phyloP scores from a whole-genome alignment of 2,797 vertebrate species.

The Pseudomugil tenellus region DNA sequence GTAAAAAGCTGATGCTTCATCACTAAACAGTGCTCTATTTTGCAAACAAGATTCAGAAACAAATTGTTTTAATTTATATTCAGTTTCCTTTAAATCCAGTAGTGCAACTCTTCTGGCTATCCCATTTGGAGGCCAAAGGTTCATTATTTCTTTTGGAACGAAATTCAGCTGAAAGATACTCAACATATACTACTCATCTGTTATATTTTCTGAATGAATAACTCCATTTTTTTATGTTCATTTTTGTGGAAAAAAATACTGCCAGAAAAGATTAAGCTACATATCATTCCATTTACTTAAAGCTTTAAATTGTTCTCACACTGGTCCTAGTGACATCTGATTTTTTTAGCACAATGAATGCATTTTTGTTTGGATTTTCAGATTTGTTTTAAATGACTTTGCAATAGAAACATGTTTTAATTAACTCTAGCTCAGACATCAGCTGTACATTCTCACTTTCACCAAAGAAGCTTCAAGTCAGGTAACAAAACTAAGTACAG shows the following conservation, averaged over 20 bases:
- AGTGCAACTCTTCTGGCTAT: conserved; percentile 9
- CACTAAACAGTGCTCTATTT: conserved; percentile 31
- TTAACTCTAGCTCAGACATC: background rate
- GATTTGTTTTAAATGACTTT: background rate
- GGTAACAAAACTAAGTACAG: background rate
- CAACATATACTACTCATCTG: background rate
- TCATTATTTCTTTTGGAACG: background rate
- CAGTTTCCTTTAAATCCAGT: conserved; percentile 29
- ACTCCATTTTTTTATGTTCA: background rate
- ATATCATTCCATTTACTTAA: background rate
- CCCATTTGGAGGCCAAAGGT: conserved; percentile 4
- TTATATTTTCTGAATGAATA: background rate
- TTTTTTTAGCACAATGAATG: background rate
- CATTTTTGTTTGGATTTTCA: background rate
- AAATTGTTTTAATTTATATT: conserved; percentile 29
- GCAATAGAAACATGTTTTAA: background rate
- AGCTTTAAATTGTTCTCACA: background rate
- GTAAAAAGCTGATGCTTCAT: conserved; percentile 46
- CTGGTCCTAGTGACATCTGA: background rate
- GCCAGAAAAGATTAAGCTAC: background rate
- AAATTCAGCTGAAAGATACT: background rate
- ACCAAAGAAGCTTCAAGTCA: too few species aligned
- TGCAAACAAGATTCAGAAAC: conserved; percentile 44
- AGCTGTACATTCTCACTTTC: background rate
- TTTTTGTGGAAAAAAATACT: background rate